Evolutionary conservation across 2,888 invertebrate species (phyloP), one percentile per base, ranked within the genome.

Genomic region (Isoperla grammatica): DNA sequence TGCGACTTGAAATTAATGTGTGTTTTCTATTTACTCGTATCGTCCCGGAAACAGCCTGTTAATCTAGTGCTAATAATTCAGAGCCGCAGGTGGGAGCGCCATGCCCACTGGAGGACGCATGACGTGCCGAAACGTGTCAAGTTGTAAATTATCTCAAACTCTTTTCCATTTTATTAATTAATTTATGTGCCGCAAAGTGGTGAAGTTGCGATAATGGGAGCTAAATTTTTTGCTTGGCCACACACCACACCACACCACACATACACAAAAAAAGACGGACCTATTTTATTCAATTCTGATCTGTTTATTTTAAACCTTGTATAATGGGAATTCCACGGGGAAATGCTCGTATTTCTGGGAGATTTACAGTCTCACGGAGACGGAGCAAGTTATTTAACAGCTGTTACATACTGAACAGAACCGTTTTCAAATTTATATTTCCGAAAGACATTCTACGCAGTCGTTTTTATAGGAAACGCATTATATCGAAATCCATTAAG

Each of bases 381-480:
- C 53, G 17, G 9, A 3, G 35, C 35, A 15, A 39, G 53, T 53
- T 37, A 53, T 53, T 53, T 53, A 53, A 53, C 53, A 53, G 53
- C 53, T 53, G 53, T 37, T 53, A 19, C 53, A 17, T 37, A 39
- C 37, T 19, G 39, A 53, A 53, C 53, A 53, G 37, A 49, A 39
- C 53, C 39, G 19, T 53, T 53, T 53, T 39, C 37, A 39, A 37
- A 53, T 53, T 53, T 53, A 53, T 53, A 37, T 50, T 29, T 50
- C 49, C 49, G 49, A 35, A 50, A 50, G 35, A 15, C 23, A 50
- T 50, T 23, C 49, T 15, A 13, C 49, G 6, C 5, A n/a, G 53
- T 37, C 39, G 49, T 53, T 53, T 53, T 53, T 53, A 53, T 53
- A 53, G 53, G 53, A 53, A 53, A 53, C 53, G 53, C 53, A 53